A percentile compares a stretch with the other conserved stretches of the same genome.
Conservation (phyloP, 1,140 invertebrate species). For the Pachyrhynchus sulphureomaculatus region DNA sequence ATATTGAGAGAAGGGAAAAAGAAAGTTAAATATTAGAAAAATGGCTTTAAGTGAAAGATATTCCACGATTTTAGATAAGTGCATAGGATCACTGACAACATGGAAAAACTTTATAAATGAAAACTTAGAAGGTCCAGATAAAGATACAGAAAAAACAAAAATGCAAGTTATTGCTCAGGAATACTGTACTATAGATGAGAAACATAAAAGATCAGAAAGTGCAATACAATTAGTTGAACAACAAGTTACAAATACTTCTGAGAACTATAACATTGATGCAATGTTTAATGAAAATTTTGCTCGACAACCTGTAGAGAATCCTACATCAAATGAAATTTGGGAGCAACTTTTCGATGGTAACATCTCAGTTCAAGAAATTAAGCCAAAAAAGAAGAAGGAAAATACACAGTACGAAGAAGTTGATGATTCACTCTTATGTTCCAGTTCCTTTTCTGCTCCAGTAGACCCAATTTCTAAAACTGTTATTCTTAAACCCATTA, state of each 20-base stretch:
- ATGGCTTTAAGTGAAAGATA: conserved; percentile 29
- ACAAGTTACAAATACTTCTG: conserved; percentile 20
- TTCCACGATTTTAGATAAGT: conserved; percentile 24
- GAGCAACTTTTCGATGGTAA: conserved; percentile 24
- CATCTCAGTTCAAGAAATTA: conserved; percentile 26
- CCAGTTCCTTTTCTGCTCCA: conserved; percentile 38
- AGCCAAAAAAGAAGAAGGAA: conserved; percentile 22
- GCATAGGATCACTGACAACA: conserved; percentile 35
- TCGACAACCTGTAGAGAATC: conserved; percentile 13
- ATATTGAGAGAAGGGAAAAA: no score
- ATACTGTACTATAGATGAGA: conserved; percentile 33
- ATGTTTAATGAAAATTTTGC: conserved; percentile 30
- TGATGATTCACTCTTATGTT: conserved; percentile 36
- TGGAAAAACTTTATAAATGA: conserved; percentile 38
- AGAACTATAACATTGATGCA: conserved; percentile 32
- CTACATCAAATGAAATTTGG: conserved; percentile 32
- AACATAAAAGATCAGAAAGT: conserved; percentile 20
- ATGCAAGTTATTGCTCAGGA: conserved; percentile 31
- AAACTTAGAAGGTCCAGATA: conserved; percentile 26
- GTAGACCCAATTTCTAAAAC: conserved; percentile 42
- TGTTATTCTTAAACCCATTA: conserved; percentile 37
- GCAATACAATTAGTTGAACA: conserved; percentile 29
- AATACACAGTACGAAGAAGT: conserved; percentile 32
- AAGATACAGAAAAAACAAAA: conserved; percentile 15
- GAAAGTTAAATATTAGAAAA: no score